Percentiles rank a stretch among this genome's conserved stretches.
Conservation (phyloP, 2,113 vertebrate genomes). For the Microcebus tavaratra region DNA sequence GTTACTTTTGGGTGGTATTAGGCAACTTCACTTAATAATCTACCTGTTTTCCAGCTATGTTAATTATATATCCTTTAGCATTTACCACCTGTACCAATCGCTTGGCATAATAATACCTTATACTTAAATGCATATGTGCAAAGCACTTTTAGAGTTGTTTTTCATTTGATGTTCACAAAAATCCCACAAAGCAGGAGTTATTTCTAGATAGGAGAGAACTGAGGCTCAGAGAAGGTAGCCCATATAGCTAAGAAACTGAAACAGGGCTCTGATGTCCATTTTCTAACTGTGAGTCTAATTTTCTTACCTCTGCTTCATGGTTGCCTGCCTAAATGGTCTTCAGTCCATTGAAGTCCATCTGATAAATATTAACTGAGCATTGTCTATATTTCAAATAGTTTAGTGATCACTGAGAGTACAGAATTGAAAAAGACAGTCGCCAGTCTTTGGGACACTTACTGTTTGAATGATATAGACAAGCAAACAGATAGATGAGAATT, state of each 20-base stretch:
- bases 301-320: background rate
- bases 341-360: background rate
- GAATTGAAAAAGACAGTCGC: background rate
- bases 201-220: background rate
- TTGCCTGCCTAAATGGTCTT: background rate
- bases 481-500: background rate
- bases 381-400: background rate
- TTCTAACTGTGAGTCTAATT: background rate
- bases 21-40: slow-evolving; percentile 38
- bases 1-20: slow-evolving; percentile 3
- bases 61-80: slow-evolving; percentile 62
- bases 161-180: slow-evolving; percentile 41
- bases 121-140: slow-evolving; percentile 14
- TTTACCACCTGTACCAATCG: slow-evolving; percentile 58
- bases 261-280: background rate
- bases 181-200: slow-evolving; percentile 32
- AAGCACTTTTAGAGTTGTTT: slow-evolving; percentile 55
- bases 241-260: background rate
- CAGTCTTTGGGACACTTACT: background rate
- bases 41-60: slow-evolving; percentile 50
- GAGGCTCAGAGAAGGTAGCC: background rate
- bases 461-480: background rate
- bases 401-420: background rate
- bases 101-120: slow-evolving; percentile 59
- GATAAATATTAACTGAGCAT: background rate